Percentiles rank a stretch among this genome's conserved stretches.
These are phyloP conservation scores for Trinorchestia longiramus DNA, from an alignment of 1,140 invertebrate species.

Conservation along the genomic window DNA sequence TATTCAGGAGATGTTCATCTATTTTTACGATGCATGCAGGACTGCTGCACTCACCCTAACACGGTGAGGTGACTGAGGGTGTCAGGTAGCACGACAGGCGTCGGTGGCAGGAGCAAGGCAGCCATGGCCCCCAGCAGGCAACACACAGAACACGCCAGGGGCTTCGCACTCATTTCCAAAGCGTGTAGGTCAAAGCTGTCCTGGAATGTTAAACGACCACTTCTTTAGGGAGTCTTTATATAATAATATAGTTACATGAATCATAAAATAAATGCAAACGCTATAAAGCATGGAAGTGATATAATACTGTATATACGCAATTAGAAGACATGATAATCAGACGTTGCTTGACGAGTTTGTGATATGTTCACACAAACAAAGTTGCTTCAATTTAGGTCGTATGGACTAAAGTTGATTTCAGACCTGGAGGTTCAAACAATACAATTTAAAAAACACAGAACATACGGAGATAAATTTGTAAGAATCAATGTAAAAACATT, in stretches of 20 bases:
- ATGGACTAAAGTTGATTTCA: background rate
- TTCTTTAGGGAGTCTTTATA: background rate
- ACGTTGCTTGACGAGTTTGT: background rate
- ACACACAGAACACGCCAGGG: background rate
- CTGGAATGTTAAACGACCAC: background rate
- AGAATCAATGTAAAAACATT: background rate
- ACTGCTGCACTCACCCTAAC: background rate
- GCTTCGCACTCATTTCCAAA: background rate
- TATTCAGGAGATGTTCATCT: no score
- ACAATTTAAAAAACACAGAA: background rate
- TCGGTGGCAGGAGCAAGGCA: background rate
- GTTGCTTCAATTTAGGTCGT: background rate
- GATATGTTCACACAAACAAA: background rate
- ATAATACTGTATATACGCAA: background rate
- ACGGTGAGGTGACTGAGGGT: constrained; percentile 5
- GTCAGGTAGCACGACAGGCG: constrained; percentile 14
- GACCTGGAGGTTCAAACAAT: background rate
- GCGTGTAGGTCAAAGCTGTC: background rate
- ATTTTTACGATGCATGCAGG: no score
- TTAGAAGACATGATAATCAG: background rate
- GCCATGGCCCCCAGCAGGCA: background rate
- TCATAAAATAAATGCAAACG: background rate
- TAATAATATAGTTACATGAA: no score
- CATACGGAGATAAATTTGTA: background rate
- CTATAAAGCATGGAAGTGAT: background rate